Evolutionary conservation across 2,113 vertebrate species (phyloP).

Genomic region (Megaptera novaeangliae): DNA sequence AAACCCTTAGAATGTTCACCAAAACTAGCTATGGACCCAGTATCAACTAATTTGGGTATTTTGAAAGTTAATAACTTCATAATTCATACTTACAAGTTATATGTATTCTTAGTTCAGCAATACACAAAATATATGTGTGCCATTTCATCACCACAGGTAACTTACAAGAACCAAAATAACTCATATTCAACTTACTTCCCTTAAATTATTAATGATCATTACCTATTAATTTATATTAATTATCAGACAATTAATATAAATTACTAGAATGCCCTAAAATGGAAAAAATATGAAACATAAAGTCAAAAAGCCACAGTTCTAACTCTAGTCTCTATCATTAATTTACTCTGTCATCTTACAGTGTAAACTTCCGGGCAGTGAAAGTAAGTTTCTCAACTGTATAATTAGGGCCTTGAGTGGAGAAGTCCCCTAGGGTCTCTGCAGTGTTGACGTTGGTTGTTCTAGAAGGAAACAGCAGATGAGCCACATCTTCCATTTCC

Average conservation of each 20-base stretch:
- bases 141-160: background rate
- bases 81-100: background rate
- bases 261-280: background rate
- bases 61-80: background rate
- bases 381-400: background rate
- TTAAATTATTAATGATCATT: background rate
- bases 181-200: background rate
- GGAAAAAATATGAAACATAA: background rate
- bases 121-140: background rate
- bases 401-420: background rate
- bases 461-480: background rate
- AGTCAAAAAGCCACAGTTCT: background rate
- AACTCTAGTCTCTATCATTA: background rate
- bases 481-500: background rate
- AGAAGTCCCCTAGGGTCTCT: background rate
- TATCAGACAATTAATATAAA: background rate
- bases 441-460: rapidly evolving
- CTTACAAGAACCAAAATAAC: background rate
- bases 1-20: background rate
- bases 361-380: background rate
- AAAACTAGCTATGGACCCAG: background rate
- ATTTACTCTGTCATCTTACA: background rate
- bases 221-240: background rate
- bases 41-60: background rate
- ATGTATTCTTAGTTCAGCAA: background rate